Percentiles rank a stretch among this genome's conserved stretches.
These are phyloP conservation scores for Exephanes ischioxanthus DNA, from an alignment of 2,888 invertebrate species.

Conservation along the genomic window DNA sequence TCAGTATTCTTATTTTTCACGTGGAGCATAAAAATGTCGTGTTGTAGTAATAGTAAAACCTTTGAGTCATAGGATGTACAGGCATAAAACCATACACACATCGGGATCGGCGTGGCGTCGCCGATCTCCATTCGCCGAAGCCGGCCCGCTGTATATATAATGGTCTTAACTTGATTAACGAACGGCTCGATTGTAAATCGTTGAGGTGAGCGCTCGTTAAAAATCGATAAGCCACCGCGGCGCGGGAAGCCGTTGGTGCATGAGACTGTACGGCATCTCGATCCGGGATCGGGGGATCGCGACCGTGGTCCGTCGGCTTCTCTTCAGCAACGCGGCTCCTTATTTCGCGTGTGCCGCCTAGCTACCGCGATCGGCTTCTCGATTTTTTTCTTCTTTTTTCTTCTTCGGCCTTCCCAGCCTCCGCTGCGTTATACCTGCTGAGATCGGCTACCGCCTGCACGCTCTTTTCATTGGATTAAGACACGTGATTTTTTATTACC, in stretches of 20 bases:
- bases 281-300: constrained; percentile 48
- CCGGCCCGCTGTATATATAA: constrained; percentile 62
- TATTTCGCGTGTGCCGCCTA: constrained; percentile 41
- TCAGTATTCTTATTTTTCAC: background rate
- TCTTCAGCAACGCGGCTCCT: constrained; percentile 31
- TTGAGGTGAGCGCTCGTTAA: constrained; percentile 71
- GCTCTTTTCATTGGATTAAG: constrained; percentile 6
- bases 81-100: constrained; percentile 17
- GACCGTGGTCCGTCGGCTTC: constrained; percentile 40
- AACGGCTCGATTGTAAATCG: constrained; percentile 72
- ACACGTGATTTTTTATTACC: constrained; percentile 14
- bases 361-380: constrained; percentile 64
- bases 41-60: background rate
- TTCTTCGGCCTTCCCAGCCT: background rate
- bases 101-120: constrained; percentile 28
- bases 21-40: background rate
- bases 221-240: constrained; percentile 72
- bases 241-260: constrained; percentile 25
- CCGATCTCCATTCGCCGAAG: constrained; percentile 73
- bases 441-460: constrained; percentile 19
- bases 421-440: background rate
- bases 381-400: constrained; percentile 30
- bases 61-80: background rate
- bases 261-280: constrained; percentile 25
- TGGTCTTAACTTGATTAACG: constrained; percentile 74